phyloP scores from a whole-genome alignment of 2,797 vertebrate genomes.

The Merluccius polli region DNA sequence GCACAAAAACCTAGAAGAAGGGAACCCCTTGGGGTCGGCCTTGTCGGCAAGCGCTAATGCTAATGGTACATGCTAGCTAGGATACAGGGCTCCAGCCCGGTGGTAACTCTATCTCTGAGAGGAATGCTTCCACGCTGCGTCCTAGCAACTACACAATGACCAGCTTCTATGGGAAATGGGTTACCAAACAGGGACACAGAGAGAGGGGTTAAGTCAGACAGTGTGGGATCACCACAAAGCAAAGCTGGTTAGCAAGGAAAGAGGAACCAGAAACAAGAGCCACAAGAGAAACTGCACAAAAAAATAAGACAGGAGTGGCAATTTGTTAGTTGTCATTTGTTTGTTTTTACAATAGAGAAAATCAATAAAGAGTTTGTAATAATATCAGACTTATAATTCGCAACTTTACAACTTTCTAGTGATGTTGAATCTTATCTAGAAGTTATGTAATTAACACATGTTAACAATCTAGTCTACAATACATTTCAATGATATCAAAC shows the following conservation, averaged over 20 bases:
- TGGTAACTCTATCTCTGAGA: background rate
- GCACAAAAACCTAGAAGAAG: background rate
- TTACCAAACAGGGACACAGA: constrained; percentile 29
- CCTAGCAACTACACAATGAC: constrained; percentile 40
- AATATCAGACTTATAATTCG: background rate
- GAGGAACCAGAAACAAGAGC: constrained; percentile 34
- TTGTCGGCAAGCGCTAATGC: background rate
- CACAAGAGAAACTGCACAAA: background rate
- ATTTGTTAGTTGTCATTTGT: background rate
- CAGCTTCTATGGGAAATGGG: constrained; percentile 26
- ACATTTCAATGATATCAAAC: background rate
- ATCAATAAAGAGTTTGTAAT: background rate
- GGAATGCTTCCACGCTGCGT: constrained; percentile 13
- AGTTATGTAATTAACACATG: background rate
- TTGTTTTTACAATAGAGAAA: background rate
- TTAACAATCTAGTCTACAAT: background rate
- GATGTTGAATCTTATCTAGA: background rate
- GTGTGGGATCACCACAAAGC: constrained; percentile 42
- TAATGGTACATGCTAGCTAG: background rate
- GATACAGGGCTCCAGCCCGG: background rate
- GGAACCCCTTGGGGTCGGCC: background rate
- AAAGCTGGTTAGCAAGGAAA: constrained; percentile 60
- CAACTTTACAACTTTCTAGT: background rate
- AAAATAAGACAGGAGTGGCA: background rate
- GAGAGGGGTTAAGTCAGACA: constrained; percentile 31